A percentile compares a stretch with the other conserved stretches of the same genome.
Evolutionary conservation across 2,888 invertebrate species (phyloP).

Genomic region (Steromphala cineraria): DNA sequence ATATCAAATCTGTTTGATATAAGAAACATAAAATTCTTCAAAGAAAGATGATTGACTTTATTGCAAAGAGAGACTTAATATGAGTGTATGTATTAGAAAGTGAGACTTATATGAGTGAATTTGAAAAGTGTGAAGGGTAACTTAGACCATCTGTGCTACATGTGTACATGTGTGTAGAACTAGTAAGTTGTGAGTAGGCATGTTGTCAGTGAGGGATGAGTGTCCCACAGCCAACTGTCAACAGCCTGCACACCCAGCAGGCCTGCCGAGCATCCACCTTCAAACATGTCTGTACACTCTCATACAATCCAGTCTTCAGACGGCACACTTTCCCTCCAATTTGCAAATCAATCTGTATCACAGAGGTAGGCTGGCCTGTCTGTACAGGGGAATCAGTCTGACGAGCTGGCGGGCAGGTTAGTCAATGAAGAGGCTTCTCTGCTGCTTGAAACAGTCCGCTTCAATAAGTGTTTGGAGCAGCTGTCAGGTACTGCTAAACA

Average conservation of each 20-base stretch:
- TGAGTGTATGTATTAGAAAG: no score
- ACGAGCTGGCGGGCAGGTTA: no score
- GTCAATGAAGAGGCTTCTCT: no score
- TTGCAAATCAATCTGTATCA: constrained; percentile 1
- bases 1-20: no score
- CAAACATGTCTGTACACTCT: neutral
- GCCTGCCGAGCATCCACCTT: neutral
- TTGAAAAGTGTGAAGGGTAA: no score
- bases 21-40: no score
- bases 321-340: neutral
- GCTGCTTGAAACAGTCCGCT: neutral
- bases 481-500: neutral
- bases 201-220: neutral
- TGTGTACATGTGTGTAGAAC: neutral
- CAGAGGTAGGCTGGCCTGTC: neutral
- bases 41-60: no score
- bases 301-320: neutral
- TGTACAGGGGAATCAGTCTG: neutral
- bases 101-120: no score
- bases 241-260: neutral
- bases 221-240: neutral
- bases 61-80: no score
- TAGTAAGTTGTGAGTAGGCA: neutral
- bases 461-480: neutral
- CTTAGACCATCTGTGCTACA: no score